A percentile compares a stretch with the other conserved stretches of the same genome.
Conservation (phyloP, 2,888 invertebrate genomes). For the Nycteola revayana region DNA sequence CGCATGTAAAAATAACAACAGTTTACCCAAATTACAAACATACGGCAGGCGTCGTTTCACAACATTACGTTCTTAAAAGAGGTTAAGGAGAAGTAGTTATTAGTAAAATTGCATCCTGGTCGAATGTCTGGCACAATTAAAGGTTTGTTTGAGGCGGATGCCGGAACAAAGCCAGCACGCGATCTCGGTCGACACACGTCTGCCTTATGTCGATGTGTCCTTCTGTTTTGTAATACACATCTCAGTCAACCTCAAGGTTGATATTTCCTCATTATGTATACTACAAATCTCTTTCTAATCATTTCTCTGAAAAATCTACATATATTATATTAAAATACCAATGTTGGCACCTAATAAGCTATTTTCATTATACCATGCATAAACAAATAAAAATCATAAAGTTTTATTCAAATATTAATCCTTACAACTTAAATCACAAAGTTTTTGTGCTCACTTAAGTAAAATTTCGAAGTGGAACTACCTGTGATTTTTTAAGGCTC, state of each 20-base stretch:
- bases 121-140: conserved; percentile 59
- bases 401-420: too few species aligned
- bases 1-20: conserved; percentile 2
- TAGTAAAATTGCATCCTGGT: conserved; percentile 62
- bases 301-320: too few species aligned
- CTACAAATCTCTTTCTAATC: too few species aligned
- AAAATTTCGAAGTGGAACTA: too few species aligned
- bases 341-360: too few species aligned
- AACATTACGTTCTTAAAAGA: conserved; percentile 27
- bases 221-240: neutral
- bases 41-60: conserved; percentile 46
- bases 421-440: too few species aligned
- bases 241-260: too few species aligned
- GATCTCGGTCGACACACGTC: conserved; percentile 55
- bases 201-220: conserved; percentile 61
- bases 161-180: conserved; percentile 74
- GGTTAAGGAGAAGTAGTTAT: conserved; percentile 45
- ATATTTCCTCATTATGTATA: too few species aligned
- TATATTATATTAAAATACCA: too few species aligned
- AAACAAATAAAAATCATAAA: too few species aligned
- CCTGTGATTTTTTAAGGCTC: conserved; percentile 32
- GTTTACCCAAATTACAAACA: conserved; percentile 28
- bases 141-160: conserved; percentile 61
- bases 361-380: too few species aligned
- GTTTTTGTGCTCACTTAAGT: too few species aligned